Evolutionary conservation across 2,797 vertebrate species (phyloP).

Genomic region (Sebastes cheni): DNA sequence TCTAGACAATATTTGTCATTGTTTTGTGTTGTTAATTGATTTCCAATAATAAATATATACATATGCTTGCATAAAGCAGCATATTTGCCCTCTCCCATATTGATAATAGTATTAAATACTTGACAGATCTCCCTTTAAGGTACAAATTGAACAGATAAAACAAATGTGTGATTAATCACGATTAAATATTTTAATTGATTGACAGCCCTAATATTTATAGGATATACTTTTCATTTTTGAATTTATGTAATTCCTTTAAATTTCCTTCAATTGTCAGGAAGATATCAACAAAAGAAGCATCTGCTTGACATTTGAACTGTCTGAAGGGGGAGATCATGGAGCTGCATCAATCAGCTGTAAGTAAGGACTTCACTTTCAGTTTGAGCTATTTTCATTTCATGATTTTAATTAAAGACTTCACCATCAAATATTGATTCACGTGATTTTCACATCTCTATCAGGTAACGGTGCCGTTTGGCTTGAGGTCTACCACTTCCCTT

Average conservation of each 20-base stretch:
- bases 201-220: too few species aligned
- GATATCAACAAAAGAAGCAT: conserved; percentile 83
- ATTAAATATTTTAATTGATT: too few species aligned
- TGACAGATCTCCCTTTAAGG: too few species aligned
- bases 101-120: too few species aligned
- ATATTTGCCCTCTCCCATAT: too few species aligned
- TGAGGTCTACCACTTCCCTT: conserved; percentile 87
- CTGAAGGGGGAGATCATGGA: conserved; percentile 80
- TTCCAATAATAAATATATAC: too few species aligned
- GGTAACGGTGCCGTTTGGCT: conserved; percentile 85
- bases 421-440: neutral
- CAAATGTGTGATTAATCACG: too few species aligned
- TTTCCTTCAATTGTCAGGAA: conserved; percentile 73
- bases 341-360: conserved; percentile 88
- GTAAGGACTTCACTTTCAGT: conserved; percentile 61
- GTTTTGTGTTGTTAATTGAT: too few species aligned
- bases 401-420: neutral
- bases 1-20: too few species aligned
- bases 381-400: neutral
- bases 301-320: conserved; percentile 82
- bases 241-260: neutral
- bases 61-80: too few species aligned
- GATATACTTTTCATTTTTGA: neutral
- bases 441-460: conserved; percentile 63
- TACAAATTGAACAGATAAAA: too few species aligned